Percentiles rank a stretch among this genome's conserved stretches.
Evolutionary conservation across 2,113 vertebrate genomes (phyloP).

Genomic region (Scomber colias): DNA sequence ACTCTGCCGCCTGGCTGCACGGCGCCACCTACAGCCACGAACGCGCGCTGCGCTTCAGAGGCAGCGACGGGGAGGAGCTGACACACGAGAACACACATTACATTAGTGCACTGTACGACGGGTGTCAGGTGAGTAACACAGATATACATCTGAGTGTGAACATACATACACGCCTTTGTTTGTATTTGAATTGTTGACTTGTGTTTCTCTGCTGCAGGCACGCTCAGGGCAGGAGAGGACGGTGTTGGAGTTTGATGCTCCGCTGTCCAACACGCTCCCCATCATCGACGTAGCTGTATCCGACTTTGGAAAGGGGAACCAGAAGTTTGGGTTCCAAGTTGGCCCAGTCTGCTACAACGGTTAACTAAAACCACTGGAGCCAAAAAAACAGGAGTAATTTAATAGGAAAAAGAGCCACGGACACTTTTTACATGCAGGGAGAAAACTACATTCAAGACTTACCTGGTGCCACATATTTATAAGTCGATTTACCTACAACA

Average conservation of each 20-base stretch:
- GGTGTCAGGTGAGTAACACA: slow-evolving; percentile 88
- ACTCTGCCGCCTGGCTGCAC: slow-evolving; percentile 94
- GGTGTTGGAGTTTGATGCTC: slow-evolving; percentile 91
- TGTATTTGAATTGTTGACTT: neutral
- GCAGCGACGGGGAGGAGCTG: slow-evolving; percentile 93
- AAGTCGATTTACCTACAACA: slow-evolving; percentile 60
- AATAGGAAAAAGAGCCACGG: slow-evolving; percentile 68
- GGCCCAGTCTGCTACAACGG: slow-evolving; percentile 95
- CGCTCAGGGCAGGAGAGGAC: slow-evolving; percentile 94
- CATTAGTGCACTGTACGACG: slow-evolving; percentile 90
- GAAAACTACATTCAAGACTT: slow-evolving; percentile 64
- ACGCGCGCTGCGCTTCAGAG: slow-evolving; percentile 92
- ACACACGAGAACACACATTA: slow-evolving; percentile 92
- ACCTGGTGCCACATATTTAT: slow-evolving; percentile 75
- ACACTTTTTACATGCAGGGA: slow-evolving; percentile 78
- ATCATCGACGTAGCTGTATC: slow-evolving; percentile 93
- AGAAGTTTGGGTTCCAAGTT: slow-evolving; percentile 98
- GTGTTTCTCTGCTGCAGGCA: slow-evolving; percentile 81
- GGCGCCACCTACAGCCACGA: slow-evolving; percentile 83
- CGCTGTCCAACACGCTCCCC: slow-evolving; percentile 91
- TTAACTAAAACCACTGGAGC: slow-evolving; percentile 77
- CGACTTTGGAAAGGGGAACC: slow-evolving; percentile 95
- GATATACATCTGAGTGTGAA: neutral
- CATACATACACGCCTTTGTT: too few species aligned
- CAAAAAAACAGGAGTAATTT: slow-evolving; percentile 51